phyloP scores from a whole-genome alignment of 2,797 vertebrate species.

The Pangasius sanitwongsei region DNA sequence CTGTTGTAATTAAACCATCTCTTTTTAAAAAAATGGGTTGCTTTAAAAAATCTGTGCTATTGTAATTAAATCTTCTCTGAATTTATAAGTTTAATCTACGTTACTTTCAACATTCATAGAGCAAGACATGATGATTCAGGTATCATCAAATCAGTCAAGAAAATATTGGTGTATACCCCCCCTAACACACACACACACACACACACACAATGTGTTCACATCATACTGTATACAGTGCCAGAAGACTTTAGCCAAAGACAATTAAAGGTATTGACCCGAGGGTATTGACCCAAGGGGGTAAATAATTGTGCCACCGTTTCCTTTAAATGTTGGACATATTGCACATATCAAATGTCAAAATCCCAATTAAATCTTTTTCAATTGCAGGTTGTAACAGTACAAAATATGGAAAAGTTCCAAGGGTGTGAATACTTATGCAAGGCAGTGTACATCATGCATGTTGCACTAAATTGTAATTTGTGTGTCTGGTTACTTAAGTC shows the following conservation, averaged over 20 bases:
- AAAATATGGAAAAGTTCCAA: neutral
- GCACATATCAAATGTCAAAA: neutral
- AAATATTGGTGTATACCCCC: neutral
- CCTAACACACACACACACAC: no score
- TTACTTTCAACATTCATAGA: neutral
- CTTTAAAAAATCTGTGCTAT: neutral
- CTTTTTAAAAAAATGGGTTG: no score
- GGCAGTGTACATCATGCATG: neutral
- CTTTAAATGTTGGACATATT: neutral
- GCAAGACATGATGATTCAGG: neutral
- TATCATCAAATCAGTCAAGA: neutral
- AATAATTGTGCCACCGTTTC: neutral
- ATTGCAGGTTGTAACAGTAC: neutral
- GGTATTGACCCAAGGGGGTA: neutral
- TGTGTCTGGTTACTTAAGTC: neutral
- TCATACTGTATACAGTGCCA: neutral
- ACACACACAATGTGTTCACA: neutral
- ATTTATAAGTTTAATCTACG: neutral
- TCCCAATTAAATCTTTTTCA: neutral
- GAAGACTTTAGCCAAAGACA: neutral
- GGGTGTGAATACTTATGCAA: neutral
- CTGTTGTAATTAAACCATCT: neutral
- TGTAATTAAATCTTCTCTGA: neutral
- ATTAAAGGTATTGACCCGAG: no score
- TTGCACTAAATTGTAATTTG: slow-evolving; percentile 1